phyloP scores from a whole-genome alignment of 2,888 invertebrate species.

The Drosophila rellima region DNA sequence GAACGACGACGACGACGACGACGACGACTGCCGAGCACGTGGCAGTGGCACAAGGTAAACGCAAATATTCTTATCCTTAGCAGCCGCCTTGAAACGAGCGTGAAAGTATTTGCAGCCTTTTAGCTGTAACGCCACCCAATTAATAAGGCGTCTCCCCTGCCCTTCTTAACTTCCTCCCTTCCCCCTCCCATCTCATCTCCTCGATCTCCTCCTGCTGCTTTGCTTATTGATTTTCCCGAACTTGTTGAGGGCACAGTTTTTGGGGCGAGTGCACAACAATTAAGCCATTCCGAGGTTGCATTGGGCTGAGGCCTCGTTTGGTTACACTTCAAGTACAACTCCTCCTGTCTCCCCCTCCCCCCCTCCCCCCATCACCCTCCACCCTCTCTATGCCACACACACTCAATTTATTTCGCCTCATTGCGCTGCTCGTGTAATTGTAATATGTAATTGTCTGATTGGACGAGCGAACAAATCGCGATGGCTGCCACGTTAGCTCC shows the following conservation, averaged over 20 bases:
- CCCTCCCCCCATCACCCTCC: neutral
- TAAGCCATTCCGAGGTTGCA: slow-evolving; percentile 62
- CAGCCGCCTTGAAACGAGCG: slow-evolving; percentile 76
- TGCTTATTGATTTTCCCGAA: slow-evolving; percentile 65
- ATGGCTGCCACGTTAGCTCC: slow-evolving; percentile 24
- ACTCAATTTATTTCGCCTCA: slow-evolving; percentile 71
- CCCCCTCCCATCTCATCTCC: neutral
- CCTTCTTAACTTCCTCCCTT: neutral
- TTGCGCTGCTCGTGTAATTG: slow-evolving; percentile 71
- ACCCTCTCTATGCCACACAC: slow-evolving; percentile 29
- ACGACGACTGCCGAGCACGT: slow-evolving; percentile 53
- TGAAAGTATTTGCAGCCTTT: slow-evolving; percentile 77
- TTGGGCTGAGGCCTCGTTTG: slow-evolving; percentile 23
- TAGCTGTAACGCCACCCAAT: slow-evolving; percentile 69
- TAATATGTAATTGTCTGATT: slow-evolving; percentile 74
- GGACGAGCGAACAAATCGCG: slow-evolving; percentile 54
- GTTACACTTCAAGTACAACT: slow-evolving; percentile 51
- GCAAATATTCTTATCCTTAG: slow-evolving; percentile 57
- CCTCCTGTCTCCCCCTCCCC: neutral
- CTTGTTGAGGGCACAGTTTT: slow-evolving; percentile 62
- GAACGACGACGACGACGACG: slow-evolving; percentile 31
- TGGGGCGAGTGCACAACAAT: slow-evolving; percentile 58
- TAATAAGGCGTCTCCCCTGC: slow-evolving; percentile 54
- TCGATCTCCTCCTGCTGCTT: neutral
- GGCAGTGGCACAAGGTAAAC: slow-evolving; percentile 53